phyloP scores from a whole-genome alignment of 1,140 invertebrate species.

The Apis florea region DNA sequence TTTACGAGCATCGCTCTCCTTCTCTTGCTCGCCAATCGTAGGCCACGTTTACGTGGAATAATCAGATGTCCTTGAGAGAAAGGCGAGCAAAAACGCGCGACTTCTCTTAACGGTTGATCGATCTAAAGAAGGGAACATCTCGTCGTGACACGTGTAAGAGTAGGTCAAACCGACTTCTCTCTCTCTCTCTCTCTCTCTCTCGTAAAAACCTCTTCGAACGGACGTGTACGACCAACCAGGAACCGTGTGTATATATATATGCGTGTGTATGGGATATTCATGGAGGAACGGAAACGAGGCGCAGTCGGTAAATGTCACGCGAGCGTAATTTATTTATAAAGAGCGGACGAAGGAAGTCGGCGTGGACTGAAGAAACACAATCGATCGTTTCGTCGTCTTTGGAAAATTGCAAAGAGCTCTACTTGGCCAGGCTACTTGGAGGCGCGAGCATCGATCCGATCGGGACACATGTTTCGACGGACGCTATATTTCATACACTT shows the following conservation, averaged over 20 bases:
- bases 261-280: neutral
- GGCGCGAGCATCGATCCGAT: too few species aligned
- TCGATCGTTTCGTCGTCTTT: too few species aligned
- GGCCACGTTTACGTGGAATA: neutral
- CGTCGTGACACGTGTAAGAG: slow-evolving; percentile 23
- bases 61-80: slow-evolving; percentile 27
- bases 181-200: too few species aligned
- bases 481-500: too few species aligned
- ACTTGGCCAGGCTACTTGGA: too few species aligned
- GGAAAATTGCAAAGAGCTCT: too few species aligned
- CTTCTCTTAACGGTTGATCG: slow-evolving; percentile 51
- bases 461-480: too few species aligned
- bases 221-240: slow-evolving; percentile 34
- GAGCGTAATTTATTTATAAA: slow-evolving; percentile 68
- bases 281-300: slow-evolving; percentile 19
- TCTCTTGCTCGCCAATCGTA: neutral
- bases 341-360: neutral
- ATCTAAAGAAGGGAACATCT: slow-evolving; percentile 48
- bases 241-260: neutral
- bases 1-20: neutral
- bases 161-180: slow-evolving; percentile 27
- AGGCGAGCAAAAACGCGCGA: neutral
- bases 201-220: slow-evolving; percentile 53
- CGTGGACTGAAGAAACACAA: too few species aligned
- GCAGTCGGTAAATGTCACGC: slow-evolving; percentile 63